Evolutionary conservation across 2,797 vertebrate species (phyloP).

Genomic region (Pteronotus mesoamericanus): DNA sequence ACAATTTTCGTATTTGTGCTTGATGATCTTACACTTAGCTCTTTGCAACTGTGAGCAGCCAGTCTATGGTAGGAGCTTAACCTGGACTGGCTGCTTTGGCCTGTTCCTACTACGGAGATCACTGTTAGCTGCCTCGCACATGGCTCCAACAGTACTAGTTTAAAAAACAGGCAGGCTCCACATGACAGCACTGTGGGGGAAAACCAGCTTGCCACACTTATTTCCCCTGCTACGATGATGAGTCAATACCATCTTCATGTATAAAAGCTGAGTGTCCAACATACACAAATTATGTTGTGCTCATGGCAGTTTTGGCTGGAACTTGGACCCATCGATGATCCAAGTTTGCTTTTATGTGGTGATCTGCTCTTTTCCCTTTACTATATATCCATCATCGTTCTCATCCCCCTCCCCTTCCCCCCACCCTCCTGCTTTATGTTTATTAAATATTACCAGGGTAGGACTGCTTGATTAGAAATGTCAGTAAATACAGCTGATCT

Average conservation of each 20-base stretch:
- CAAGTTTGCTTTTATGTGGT: neutral
- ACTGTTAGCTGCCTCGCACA: neutral
- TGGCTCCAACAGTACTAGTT: neutral
- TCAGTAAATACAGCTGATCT: neutral
- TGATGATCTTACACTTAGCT: neutral
- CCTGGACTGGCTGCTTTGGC: neutral
- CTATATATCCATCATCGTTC: neutral
- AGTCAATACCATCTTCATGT: neutral
- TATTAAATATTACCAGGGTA: neutral
- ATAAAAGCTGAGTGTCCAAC: neutral
- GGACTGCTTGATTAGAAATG: neutral
- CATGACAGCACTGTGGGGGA: neutral
- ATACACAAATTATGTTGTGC: neutral
- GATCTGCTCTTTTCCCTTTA: neutral
- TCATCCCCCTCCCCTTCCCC: neutral
- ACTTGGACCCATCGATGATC: neutral
- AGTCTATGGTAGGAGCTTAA: neutral
- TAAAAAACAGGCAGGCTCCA: neutral
- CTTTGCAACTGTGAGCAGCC: neutral
- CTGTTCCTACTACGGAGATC: neutral
- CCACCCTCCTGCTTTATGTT: neutral
- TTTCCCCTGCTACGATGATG: neutral
- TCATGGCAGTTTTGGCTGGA: neutral
- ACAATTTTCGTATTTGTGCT: neutral
- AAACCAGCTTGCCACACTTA: neutral